Base-by-base conservation (phyloP, 2,113 vertebrate genomes). In the Cochlearius cochlearius region DNA sequence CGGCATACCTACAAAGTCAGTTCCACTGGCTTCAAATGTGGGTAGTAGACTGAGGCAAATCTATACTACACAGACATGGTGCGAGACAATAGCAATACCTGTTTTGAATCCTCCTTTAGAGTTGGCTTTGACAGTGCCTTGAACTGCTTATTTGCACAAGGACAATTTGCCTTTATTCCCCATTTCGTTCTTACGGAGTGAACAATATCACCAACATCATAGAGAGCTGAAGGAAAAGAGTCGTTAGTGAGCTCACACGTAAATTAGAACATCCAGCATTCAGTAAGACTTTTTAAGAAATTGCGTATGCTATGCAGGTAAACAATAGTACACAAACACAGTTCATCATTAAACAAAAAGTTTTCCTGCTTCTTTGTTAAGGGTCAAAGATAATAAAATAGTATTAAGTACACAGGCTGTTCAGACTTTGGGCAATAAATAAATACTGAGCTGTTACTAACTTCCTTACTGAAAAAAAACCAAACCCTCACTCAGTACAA, bases 131-230 rank as follows among this genome's bases (percentile, higher is more conserved):
- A 95, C 9, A 98, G 95, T 74, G 98, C 95, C 91, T 98, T 98
- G 96, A 97, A 98, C 58, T 98, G 98, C 59, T 98, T 98, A 68
- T 91, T 98, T 63, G 98, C 98, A 97, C 98, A 98, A 26, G 98
- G 98, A 96, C 98, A 98, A 47, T 98, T 98, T 64, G 98, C 98
- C 78, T 98, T 98, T 92, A 98, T 98, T 88, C 98, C 98, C 98
- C 98, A 98, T 79, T 98, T 98, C 53, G 97, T 98, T 94, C 98
- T 97, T 20, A 98, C 85, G 3, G 98, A 98, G 96, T 98, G 98
- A 92, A 98, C 98, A 56, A 98, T 98, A 85, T 98, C 98, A 71
- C 98, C 98, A 86, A 98, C 98, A 81, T 98, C 98, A n/a, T 98
- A 98, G 52, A 98, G 98, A n/a, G 98, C 98, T 98, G 90, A 38